Percentiles rank a stretch among this genome's conserved stretches.
Evolutionary conservation across 1,140 invertebrate genomes (phyloP).

Genomic region (Scylla paramamosain): DNA sequence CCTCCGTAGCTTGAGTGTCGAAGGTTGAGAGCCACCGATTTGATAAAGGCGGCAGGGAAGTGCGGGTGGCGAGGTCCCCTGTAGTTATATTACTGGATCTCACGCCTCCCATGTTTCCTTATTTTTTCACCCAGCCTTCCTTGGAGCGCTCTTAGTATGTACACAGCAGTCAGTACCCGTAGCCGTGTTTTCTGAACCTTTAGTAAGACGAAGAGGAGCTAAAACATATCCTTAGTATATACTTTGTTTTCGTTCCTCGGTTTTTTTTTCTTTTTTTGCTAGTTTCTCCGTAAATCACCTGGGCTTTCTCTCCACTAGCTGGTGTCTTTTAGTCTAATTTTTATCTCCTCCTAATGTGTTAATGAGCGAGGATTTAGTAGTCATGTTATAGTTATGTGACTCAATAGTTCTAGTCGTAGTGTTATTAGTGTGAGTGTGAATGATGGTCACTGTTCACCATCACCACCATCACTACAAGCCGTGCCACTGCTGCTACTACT

Average conservation of each 20-base stretch:
- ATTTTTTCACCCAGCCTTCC: neutral
- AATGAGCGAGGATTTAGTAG: neutral
- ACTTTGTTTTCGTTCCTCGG: neutral
- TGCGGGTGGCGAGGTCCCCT: neutral
- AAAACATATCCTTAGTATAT: neutral
- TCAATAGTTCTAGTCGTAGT: neutral
- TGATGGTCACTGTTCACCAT: neutral
- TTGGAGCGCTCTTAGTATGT: neutral
- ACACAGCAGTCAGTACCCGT: neutral
- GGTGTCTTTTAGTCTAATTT: neutral
- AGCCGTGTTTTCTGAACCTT: neutral
- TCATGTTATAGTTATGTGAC: neutral
- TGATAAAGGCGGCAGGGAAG: neutral
- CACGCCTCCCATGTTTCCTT: neutral
- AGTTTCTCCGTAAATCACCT: neutral
- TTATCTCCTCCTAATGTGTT: neutral
- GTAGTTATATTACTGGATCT: neutral
- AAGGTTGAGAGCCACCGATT: neutral
- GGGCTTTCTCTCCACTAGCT: neutral
- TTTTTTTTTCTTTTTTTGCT: neutral
- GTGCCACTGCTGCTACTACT: no score
- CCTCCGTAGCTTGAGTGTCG: neutral
- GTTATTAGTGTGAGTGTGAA: neutral
- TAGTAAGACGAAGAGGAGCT: neutral
- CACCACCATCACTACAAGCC: no score